These are phyloP conservation scores for Ctenomys sociabilis DNA, from an alignment of 2,113 vertebrate species.

Conservation along the genomic window DNA sequence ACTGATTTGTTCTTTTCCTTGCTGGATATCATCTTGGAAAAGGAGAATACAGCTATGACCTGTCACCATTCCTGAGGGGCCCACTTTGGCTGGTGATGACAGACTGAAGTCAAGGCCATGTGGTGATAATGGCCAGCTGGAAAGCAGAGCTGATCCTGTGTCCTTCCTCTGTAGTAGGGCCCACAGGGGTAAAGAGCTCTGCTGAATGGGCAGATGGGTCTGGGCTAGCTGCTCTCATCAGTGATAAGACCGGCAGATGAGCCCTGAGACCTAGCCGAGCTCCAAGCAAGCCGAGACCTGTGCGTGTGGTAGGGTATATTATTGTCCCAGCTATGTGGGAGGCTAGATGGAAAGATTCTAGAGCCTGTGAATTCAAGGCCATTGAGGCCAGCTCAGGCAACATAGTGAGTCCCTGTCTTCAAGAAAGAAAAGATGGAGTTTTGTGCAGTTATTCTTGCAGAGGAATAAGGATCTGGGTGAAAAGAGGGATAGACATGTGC, in stretches of 20 bases:
- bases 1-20: not conserved
- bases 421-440: not conserved
- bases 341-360: not conserved
- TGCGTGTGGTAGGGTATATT: not conserved
- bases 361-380: not conserved
- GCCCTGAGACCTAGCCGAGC: not conserved
- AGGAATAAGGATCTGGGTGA: not conserved
- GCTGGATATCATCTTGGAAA: not conserved
- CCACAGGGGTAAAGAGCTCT: not conserved
- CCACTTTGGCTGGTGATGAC: not conserved
- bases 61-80: not conserved
- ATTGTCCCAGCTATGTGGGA: not conserved
- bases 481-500: not conserved
- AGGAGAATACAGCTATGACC: not conserved
- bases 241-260: not conserved
- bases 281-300: not conserved
- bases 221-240: not conserved
- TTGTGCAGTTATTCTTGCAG: not conserved
- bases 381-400: not conserved
- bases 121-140: not conserved
- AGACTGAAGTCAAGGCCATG: not conserved
- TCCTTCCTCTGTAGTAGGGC: not conserved
- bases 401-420: not conserved
- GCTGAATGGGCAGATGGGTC: not conserved
- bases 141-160: not conserved